Evolutionary conservation across 2,797 vertebrate genomes (phyloP).

Genomic region (Fringilla coelebs): DNA sequence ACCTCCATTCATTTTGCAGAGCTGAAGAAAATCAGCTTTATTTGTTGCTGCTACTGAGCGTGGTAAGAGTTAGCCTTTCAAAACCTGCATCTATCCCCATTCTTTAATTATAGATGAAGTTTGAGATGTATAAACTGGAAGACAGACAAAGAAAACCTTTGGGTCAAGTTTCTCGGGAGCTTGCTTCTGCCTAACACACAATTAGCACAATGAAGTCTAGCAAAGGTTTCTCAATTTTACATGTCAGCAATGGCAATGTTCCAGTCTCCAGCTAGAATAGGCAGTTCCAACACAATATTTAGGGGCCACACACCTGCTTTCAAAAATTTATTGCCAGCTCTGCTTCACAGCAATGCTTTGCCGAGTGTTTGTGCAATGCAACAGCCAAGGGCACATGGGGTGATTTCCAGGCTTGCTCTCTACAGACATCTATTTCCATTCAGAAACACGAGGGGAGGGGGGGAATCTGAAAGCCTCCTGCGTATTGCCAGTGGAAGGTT

Average conservation of each 20-base stretch:
- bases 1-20: background rate
- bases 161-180: background rate
- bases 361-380: background rate
- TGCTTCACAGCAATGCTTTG: background rate
- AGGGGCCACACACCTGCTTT: background rate
- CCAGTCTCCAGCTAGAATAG: background rate
- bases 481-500: background rate
- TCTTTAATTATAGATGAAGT: conserved; percentile 29
- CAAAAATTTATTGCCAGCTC: background rate
- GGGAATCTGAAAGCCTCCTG: background rate
- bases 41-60: background rate
- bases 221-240: background rate
- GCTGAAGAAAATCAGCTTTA: background rate
- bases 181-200: background rate
- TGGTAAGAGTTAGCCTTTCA: background rate
- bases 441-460: background rate
- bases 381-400: rapidly evolving
- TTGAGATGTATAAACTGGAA: background rate
- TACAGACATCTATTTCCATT: background rate
- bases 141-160: background rate
- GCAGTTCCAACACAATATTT: background rate
- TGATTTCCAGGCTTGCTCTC: background rate
- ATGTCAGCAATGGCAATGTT: background rate
- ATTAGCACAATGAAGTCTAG: background rate
- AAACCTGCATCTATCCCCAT: background rate